Evolutionary conservation across 2,113 vertebrate genomes (phyloP), one percentile per base, ranked within the genome.

Genomic region (Strix aluco): DNA sequence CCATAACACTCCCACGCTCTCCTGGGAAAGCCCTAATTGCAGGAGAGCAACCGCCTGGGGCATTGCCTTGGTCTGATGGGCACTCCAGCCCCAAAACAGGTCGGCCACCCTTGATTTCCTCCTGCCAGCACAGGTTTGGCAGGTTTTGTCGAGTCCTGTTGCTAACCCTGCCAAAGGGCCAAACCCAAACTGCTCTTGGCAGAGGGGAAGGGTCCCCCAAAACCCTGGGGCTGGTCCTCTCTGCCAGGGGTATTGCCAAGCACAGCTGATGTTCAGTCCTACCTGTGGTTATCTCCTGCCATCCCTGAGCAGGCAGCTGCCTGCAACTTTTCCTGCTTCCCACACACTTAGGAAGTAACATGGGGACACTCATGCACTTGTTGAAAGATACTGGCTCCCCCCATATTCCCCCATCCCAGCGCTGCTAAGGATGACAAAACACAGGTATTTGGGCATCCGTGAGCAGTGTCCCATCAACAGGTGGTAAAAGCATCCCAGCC

Each of bases 61-160:
- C 36, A 15, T 4, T 8, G 59, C 54, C 63, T 34, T 25, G 38
- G 7, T 57, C 36, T 6, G 57, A 70, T 51, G 78, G 88, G 49
- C 86, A 36, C 42, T 26, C 7, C 54, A 30, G 55, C n/a, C 67
- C 51, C 65, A 19, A 49, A 92, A 14, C 86, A 38, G 54, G 54
- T 77, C 10, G 0, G 63, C 69, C 10, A 46, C 88, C 77, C 52
- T n/a, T 6, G 51, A 26, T 54, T 81, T 77, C 72, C 72, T 85
- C 55, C 83, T 38, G 63, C 75, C 82, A n/a, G 86, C 86, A 73
- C 91, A 93, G 86, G 94, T 93, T 86, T n/a, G 92, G 72, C 92
- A 88, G 86, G 91, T 97, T 96, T 59, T 34, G 71, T 75, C 4
- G 10, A 73, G 25, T 1, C 6, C 32, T 11, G 20, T 77, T 66